These are phyloP conservation scores for Ophion ventricosus DNA, from an alignment of 2,888 invertebrate species.

Conservation along the genomic window DNA sequence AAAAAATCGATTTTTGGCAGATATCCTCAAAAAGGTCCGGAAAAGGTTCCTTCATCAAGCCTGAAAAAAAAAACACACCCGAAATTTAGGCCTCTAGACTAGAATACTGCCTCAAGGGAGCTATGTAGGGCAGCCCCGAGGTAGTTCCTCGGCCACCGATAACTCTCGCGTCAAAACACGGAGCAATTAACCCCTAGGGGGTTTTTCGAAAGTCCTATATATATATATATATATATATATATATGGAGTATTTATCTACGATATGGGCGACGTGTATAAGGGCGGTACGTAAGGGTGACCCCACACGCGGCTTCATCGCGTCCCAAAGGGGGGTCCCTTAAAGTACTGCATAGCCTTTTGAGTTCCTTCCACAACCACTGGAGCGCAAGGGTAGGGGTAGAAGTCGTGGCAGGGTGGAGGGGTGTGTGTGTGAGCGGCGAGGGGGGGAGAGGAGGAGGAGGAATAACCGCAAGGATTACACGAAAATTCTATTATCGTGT, in stretches of 20 bases:
- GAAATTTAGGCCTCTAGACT: too few species aligned
- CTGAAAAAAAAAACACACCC: too few species aligned
- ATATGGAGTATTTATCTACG: neutral
- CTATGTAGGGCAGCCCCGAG: neutral
- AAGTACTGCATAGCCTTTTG: slow-evolving; percentile 64
- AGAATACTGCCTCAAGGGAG: neutral
- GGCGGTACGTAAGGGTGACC: neutral
- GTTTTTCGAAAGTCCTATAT: slow-evolving; percentile 75
- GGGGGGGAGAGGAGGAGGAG: slow-evolving; percentile 67
- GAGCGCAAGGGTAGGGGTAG: too few species aligned
- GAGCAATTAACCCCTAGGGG: slow-evolving; percentile 82
- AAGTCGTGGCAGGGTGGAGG: too few species aligned
- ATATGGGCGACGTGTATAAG: slow-evolving; percentile 35
- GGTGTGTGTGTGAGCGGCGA: too few species aligned
- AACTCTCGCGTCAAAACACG: slow-evolving; percentile 81
- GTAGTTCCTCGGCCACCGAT: slow-evolving; percentile 65
- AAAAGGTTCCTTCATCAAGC: too few species aligned
- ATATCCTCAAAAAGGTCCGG: too few species aligned
- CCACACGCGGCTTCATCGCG: slow-evolving; percentile 38
- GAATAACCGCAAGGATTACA: slow-evolving; percentile 81
- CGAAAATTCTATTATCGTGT: slow-evolving; percentile 80
- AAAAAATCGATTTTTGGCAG: too few species aligned
- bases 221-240: slow-evolving; percentile 1
- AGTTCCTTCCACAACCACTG: slow-evolving; percentile 77
- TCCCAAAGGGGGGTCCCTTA: slow-evolving; percentile 59